Evolutionary conservation across 2,113 vertebrate species (phyloP), one percentile per base, ranked within the genome.

Genomic region (Zootoca vivipara): DNA sequence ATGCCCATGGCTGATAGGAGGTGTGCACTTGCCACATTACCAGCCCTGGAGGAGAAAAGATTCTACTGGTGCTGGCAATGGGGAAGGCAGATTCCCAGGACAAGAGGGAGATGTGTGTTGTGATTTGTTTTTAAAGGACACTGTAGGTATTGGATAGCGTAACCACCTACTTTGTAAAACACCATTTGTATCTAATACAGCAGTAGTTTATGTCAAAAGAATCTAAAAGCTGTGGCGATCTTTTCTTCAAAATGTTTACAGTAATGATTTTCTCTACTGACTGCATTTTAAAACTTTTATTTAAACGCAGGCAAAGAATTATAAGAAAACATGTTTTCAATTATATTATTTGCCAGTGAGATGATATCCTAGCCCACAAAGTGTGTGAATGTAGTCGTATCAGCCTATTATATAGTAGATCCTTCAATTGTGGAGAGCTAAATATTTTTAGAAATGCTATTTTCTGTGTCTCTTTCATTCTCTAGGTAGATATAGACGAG

Each of bases 401-500:
- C n/a, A 35, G 82, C 28, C 40, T 40, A 18, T 84, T 56, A 56
- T 22, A 69, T 86, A 16, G 4, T 42, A 7, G 73, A 4, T 85
- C 18, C 52, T 56, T 24, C 28, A 24, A 86, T 33, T 65, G 7
- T 67, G 46, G 18, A 89, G 69, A 83, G 65, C 81, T 85, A 0
- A 0, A 24, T 84, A 72, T 87, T 65, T n/a, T 75, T 83, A 26
- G 5, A 69, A 72, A 91, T 83, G 80, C 1, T 16, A 1, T 85
- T 7, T 89, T 92, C 85, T 5, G 1, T 46, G 8, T 91, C 30
- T 79, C 58, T 83, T 78, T 18, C 86, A 62, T 93, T 94, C 52
- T 83, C 10, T 90, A 97, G 97, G 83, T 93, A 24, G 93, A 95
- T 93, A 52, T 78, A 3, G 87, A 95, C 83, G 88, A 94, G 83